Conservation (phyloP, 2,888 invertebrate genomes). For the Stramonita haemastoma region DNA sequence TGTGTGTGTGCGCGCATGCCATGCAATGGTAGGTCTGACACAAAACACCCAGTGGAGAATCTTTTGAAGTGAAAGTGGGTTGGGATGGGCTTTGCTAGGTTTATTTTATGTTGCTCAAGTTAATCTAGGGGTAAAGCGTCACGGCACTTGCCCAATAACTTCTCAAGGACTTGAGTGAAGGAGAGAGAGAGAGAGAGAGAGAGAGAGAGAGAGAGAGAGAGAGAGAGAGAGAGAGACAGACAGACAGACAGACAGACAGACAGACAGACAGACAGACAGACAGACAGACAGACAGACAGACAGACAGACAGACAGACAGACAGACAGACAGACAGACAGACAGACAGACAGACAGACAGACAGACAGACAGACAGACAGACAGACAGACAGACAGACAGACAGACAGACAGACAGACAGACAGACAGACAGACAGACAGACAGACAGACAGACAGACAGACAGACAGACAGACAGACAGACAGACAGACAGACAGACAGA, state of each 20-base stretch:
- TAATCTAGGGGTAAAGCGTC: too few relatives aligned
- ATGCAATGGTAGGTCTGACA: too few relatives aligned
- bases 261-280: not conserved
- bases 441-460: not conserved
- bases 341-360: not conserved
- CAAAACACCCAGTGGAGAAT: too few relatives aligned
- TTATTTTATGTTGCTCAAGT: too few relatives aligned
- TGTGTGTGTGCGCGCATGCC: not conserved
- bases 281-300: not conserved
- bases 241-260: not conserved
- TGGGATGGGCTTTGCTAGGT: too few relatives aligned
- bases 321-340: not conserved
- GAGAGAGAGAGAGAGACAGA: not conserved
- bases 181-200: too few relatives aligned
- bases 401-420: not conserved
- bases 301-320: conserved; percentile 22
- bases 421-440: not conserved
- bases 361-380: not conserved
- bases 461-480: not conserved
- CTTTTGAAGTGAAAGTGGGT: too few relatives aligned
- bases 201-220: too few relatives aligned
- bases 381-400: not conserved
- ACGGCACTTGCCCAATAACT: too few relatives aligned
- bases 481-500: conserved; percentile 7
- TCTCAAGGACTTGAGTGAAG: too few relatives aligned